A percentile compares a stretch with the other conserved stretches of the same genome.
phyloP scores from a whole-genome alignment of 1,140 invertebrate species.

The Batillaria attramentaria region DNA sequence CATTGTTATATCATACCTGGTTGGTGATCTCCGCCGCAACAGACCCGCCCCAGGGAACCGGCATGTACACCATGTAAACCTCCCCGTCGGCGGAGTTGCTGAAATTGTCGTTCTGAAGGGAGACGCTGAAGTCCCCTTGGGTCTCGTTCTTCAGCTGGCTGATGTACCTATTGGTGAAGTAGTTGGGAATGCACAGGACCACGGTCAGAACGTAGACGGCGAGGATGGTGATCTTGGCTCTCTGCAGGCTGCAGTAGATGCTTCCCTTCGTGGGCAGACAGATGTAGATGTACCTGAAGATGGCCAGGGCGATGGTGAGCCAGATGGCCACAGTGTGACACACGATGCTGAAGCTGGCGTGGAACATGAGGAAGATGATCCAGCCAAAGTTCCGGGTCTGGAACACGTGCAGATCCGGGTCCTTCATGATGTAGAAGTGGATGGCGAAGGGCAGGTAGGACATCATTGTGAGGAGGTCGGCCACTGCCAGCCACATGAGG shows the following conservation, averaged over 20 bases:
- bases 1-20: too few relatives aligned
- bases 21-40: conserved; percentile 10
- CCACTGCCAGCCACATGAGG: conserved; percentile 86
- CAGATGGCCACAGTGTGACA: conserved; percentile 95
- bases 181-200: conserved; percentile 85
- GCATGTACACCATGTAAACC: not conserved
- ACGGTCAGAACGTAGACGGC: conserved; percentile 82
- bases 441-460: conserved; percentile 88
- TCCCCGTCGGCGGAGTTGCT: not conserved
- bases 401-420: conserved; percentile 42
- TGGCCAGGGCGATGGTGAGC: conserved; percentile 91
- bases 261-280: conserved; percentile 81
- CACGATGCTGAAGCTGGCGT: conserved; percentile 82
- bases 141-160: not conserved
- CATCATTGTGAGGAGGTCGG: conserved; percentile 90
- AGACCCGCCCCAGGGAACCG: not conserved
- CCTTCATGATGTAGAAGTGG: conserved; percentile 74
- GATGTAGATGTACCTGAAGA: conserved; percentile 94
- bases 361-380: conserved; percentile 65
- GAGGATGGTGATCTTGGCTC: conserved; percentile 82
- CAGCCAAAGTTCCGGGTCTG: conserved; percentile 54
- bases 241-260: conserved; percentile 81
- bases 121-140: not conserved
- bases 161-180: conserved; percentile 58
- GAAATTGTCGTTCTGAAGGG: not conserved